A percentile compares a stretch with the other conserved stretches of the same genome.
Conservation (phyloP, 1,140 invertebrate species). For the Neelides sp. region DNA sequence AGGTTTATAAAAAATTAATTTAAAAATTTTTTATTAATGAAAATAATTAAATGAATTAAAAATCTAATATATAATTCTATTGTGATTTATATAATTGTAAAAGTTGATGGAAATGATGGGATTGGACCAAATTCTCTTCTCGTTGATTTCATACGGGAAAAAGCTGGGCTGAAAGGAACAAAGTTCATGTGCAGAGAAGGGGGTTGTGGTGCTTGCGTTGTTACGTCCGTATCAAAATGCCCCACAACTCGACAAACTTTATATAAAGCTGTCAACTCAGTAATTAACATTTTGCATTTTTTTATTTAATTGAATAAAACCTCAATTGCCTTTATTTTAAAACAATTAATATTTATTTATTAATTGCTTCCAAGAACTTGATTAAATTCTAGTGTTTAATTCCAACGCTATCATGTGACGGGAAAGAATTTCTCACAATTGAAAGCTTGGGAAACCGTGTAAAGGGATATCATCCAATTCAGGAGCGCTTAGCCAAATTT, state of each 20-base stretch:
- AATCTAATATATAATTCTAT: too few relatives aligned
- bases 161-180: too few relatives aligned
- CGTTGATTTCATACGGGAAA: too few relatives aligned
- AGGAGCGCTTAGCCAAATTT: constrained; percentile 34
- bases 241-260: neutral
- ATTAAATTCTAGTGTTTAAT: constrained; percentile 37
- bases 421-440: constrained; percentile 40
- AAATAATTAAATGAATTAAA: too few relatives aligned
- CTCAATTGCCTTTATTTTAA: neutral
- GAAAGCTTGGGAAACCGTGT: constrained; percentile 38
- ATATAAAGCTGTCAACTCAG: neutral
- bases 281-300: neutral
- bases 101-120: too few relatives aligned
- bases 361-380: neutral
- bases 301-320: neutral
- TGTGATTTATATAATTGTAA: too few relatives aligned
- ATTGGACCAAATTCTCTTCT: too few relatives aligned
- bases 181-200: constrained; percentile 13
- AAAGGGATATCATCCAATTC: constrained; percentile 35
- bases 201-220: constrained; percentile 14
- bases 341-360: neutral
- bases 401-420: constrained; percentile 39
- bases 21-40: too few relatives aligned
- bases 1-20: too few relatives aligned
- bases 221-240: neutral